Percentiles rank a stretch among this genome's conserved stretches.
These are phyloP conservation scores for Drosophila parvula DNA, from an alignment of 1,140 invertebrate genomes.

Conservation along the genomic window DNA sequence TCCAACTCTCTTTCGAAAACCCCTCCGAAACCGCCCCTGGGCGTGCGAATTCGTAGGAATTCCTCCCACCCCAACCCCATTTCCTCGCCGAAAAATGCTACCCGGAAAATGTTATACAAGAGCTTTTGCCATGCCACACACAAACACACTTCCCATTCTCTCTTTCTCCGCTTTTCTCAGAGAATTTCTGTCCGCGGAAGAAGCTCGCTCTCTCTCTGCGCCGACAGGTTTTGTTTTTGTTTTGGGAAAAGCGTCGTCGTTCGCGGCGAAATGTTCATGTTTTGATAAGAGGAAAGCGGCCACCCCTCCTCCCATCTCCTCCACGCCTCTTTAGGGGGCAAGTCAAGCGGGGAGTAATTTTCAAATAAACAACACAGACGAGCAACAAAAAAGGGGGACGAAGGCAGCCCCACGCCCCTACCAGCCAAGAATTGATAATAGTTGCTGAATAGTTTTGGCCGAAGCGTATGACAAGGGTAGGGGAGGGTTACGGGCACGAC, in stretches of 20 bases:
- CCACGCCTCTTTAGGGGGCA: slow-evolving; percentile 5
- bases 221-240: slow-evolving; percentile 58
- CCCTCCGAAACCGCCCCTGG: slow-evolving; percentile 34
- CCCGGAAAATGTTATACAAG: slow-evolving; percentile 57
- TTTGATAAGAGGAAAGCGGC: slow-evolving; percentile 63
- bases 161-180: slow-evolving; percentile 13
- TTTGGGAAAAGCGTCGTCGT: slow-evolving; percentile 55
- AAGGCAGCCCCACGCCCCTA: background rate
- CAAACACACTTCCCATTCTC: slow-evolving; percentile 21
- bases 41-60: slow-evolving; percentile 37
- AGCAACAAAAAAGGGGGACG: slow-evolving; percentile 31
- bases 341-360: slow-evolving; percentile 56
- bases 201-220: slow-evolving; percentile 45
- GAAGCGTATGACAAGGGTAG: slow-evolving; percentile 15
- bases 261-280: slow-evolving; percentile 57
- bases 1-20: background rate
- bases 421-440: slow-evolving; percentile 57
- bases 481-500: background rate
- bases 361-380: slow-evolving; percentile 61
- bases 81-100: slow-evolving; percentile 19
- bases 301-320: background rate
- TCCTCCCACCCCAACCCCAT: slow-evolving; percentile 18
- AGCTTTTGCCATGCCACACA: slow-evolving; percentile 53
- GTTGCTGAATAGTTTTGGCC: slow-evolving; percentile 52
- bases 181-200: slow-evolving; percentile 16